Evolutionary conservation across 2,888 invertebrate genomes (phyloP), one percentile per base, ranked within the genome.

Genomic region (Lepidochitona cinerea): DNA sequence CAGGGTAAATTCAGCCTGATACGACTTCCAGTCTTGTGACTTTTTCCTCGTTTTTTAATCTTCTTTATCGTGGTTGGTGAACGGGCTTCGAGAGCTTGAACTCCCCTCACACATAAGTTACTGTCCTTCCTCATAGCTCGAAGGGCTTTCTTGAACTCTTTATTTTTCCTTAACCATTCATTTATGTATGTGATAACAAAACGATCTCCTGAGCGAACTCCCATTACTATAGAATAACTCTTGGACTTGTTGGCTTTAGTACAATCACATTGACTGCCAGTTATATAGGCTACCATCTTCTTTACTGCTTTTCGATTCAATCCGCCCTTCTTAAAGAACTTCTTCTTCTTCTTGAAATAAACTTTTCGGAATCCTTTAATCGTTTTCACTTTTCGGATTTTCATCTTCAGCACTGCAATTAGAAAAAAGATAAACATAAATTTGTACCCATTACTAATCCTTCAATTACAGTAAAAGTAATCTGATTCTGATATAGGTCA

Each of bases 41-140:
- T 59, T 29, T 59, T 59, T 26, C 59, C 12, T 29, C 59, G 59
- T 59, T 59, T 59, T 14, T 32, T 23, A 14, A 32, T 23, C 29
- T 3, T 26, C 23, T 29, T 23, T 9, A 59, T 32, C 14, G 5
- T 59, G 4, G 4, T 59, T 14, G 59, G 29, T 14, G 59, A 4
- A 9, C 59, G 59, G 29, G 59, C 59, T 59, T 59, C 70, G 26
- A 53, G 70, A 1, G 37, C 37, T 41, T 37, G 12, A 12, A 37
- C 29, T 14, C 75, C 75, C 14, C 73, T 75, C 53, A 79, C 71
- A 70, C 84, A 84, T 12, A 78, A 72, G 68, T 79, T 73, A n/a
- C 71, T 74, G n/a, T n/a, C n/a, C 73, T 82, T 83, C 54, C 75
- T 74, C 59, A 81, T 78, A 33, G 79, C 81, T 37, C 72, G 76